phyloP scores from a whole-genome alignment of 2,113 vertebrate genomes.

The Anoura caudifer region DNA sequence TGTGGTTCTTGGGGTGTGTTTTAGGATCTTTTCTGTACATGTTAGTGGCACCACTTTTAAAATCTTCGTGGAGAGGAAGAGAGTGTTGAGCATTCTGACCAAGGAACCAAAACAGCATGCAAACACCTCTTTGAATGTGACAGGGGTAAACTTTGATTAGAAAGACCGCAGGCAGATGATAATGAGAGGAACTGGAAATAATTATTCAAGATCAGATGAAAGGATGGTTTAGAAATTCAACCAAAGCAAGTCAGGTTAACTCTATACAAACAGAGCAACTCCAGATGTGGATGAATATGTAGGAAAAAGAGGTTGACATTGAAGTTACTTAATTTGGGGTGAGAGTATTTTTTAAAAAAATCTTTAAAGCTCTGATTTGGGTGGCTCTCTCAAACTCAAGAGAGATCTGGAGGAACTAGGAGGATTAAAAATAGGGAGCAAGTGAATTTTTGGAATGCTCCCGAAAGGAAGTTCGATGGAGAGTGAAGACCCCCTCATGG shows the following conservation, averaged over 20 bases:
- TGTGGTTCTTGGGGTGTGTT: conserved; percentile 13
- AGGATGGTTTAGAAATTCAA: conserved; percentile 43
- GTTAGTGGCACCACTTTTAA: background rate
- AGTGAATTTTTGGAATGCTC: background rate
- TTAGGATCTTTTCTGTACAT: conserved; percentile 30
- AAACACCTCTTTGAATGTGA: conserved; percentile 36
- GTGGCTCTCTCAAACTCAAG: background rate
- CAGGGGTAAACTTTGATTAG: conserved; percentile 12
- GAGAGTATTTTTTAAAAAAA: conserved; percentile 45
- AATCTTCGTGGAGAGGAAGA: conserved; percentile 8
- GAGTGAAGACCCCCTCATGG: conserved; percentile 44
- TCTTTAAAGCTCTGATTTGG: background rate
- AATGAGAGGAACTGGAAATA: conserved; percentile 18
- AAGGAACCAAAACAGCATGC: conserved; percentile 66
- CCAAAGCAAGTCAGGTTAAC: conserved; percentile 55
- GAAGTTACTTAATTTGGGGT: conserved; percentile 71
- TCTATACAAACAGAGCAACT: conserved; percentile 58
- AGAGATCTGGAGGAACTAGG: background rate
- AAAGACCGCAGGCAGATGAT: conserved; percentile 54
- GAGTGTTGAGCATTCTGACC: background rate
- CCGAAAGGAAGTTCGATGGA: conserved; percentile 46
- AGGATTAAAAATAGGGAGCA: background rate
- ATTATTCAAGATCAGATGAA: conserved; percentile 59
- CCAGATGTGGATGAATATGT: conserved; percentile 58
- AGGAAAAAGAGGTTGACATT: conserved; percentile 49